A percentile compares a stretch with the other conserved stretches of the same genome.
These are phyloP conservation scores for Ochotona princeps DNA, from an alignment of 2,113 vertebrate genomes.

Conservation along the genomic window DNA sequence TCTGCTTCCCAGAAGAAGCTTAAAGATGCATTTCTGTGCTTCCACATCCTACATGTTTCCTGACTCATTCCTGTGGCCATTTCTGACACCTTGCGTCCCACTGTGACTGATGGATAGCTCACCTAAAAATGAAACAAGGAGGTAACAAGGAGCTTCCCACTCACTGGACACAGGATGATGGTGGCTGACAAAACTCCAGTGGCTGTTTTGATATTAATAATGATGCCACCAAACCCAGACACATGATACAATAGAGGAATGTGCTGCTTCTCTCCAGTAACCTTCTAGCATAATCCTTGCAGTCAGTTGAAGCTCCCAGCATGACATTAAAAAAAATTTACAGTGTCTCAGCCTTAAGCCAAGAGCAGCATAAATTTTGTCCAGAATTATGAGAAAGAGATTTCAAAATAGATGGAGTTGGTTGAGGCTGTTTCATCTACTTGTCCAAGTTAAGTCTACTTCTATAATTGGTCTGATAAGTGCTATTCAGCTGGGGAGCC, in stretches of 20 bases:
- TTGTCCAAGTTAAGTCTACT: background rate
- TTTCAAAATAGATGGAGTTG: background rate
- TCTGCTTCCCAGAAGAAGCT: background rate
- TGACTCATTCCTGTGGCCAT: background rate
- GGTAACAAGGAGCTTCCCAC: no score
- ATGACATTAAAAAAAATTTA: background rate
- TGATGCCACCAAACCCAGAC: background rate
- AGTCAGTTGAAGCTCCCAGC: background rate
- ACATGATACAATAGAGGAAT: background rate
- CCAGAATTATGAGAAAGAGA: background rate
- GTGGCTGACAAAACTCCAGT: background rate
- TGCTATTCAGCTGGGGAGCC: background rate
- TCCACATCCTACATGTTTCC: background rate
- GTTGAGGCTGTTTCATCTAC: background rate
- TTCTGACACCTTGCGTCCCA: background rate
- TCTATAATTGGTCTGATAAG: background rate
- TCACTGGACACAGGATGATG: rapidly evolving
- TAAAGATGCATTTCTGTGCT: background rate
- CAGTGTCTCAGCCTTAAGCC: background rate
- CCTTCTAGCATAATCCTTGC: background rate
- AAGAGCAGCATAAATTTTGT: background rate
- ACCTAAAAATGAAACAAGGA: background rate
- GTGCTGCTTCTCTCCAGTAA: background rate
- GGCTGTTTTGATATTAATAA: background rate
- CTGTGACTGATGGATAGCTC: background rate